Conservation (phyloP, 2,113 vertebrate species). For the Alexandromys fortis region DNA sequence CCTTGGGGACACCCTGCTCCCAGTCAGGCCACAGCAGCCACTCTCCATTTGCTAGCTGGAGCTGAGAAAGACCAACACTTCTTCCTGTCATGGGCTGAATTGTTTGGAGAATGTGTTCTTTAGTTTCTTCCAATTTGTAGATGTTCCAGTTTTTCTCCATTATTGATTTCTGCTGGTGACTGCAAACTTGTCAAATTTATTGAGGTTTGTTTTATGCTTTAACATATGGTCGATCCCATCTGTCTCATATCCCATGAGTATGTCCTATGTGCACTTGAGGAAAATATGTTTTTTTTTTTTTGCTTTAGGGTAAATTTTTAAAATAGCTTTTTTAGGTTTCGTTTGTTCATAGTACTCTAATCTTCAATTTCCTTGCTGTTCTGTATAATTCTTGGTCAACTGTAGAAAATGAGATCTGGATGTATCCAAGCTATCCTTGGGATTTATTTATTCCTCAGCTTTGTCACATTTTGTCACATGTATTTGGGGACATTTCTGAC, state of each 20-base stretch:
- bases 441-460: neutral
- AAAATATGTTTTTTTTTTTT: neutral
- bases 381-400: neutral
- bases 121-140: constrained; percentile 36
- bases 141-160: constrained; percentile 37
- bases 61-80: neutral
- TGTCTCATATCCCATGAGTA: neutral
- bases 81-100: neutral
- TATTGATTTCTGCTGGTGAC: constrained; percentile 22
- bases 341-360: neutral
- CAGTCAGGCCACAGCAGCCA: neutral
- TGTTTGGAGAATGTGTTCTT: neutral
- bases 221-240: constrained; percentile 14
- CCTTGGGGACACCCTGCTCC: neutral
- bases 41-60: neutral
- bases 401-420: neutral
- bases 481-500: neutral
- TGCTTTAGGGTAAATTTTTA: neutral
- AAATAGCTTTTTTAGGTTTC: neutral
- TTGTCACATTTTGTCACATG: neutral
- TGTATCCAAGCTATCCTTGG: neutral
- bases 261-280: neutral
- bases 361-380: neutral
- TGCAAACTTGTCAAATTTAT: constrained; percentile 55
- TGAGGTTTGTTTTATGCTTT: constrained; percentile 39